These are phyloP conservation scores for Stenopsyche tienmushanensis DNA, from an alignment of 1,140 invertebrate genomes.

Conservation along the genomic window DNA sequence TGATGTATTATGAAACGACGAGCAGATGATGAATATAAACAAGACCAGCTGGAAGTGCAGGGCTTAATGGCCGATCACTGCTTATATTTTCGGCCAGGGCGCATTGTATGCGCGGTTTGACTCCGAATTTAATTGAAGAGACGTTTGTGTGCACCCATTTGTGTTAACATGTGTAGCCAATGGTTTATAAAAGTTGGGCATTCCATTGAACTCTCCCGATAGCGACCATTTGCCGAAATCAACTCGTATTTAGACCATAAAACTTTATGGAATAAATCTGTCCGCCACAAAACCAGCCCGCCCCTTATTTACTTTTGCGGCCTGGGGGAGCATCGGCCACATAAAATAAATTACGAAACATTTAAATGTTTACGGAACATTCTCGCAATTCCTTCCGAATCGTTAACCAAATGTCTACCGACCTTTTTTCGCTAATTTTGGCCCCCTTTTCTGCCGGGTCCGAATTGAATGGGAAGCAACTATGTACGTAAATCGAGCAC, in stretches of 20 bases:
- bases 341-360: slow-evolving; percentile 39
- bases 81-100: too few species aligned
- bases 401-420: slow-evolving; percentile 31
- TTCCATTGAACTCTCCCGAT: not conserved
- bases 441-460: not conserved
- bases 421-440: slow-evolving; percentile 14
- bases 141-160: too few species aligned
- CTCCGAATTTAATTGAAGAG: too few species aligned
- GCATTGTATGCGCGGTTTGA: too few species aligned
- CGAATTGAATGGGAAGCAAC: too few species aligned
- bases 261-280: slow-evolving; percentile 29
- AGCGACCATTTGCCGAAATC: not conserved
- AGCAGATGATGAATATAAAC: too few species aligned
- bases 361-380: slow-evolving; percentile 33
- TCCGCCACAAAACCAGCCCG: slow-evolving; percentile 4
- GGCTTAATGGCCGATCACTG: too few species aligned
- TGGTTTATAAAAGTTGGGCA: not conserved
- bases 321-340: not conserved
- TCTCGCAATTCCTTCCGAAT: slow-evolving; percentile 27
- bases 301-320: not conserved
- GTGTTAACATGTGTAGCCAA: not conserved
- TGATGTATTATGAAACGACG: too few species aligned
- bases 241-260: slow-evolving; percentile 18
- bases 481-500: too few species aligned
- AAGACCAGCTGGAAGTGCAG: too few species aligned